Evolutionary conservation across 2,113 vertebrate genomes (phyloP).

Genomic region (Circaetus cinerascens): DNA sequence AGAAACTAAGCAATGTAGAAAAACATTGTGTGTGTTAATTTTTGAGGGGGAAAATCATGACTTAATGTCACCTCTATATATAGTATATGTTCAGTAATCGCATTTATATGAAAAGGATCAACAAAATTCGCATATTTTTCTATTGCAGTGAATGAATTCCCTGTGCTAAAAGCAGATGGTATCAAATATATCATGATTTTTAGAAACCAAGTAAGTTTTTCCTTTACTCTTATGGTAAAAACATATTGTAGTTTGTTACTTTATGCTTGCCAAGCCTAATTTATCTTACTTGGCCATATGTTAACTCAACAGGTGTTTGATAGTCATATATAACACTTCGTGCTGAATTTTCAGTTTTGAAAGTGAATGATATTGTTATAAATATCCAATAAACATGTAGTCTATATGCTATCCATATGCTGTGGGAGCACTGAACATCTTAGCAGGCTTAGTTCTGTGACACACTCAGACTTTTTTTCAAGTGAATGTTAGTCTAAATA

Average conservation of each 20-base stretch:
- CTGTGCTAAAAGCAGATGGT: constrained; percentile 96
- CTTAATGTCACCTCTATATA: not conserved
- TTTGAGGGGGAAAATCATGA: not conserved
- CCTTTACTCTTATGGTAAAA: not conserved
- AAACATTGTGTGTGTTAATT: not conserved
- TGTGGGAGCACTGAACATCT: not conserved
- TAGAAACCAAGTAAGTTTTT: constrained; percentile 89
- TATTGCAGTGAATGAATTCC: constrained; percentile 93
- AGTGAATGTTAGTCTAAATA: not conserved
- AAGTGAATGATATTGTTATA: not conserved
- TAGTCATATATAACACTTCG: not conserved
- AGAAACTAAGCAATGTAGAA: not conserved
- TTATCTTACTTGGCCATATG: not conserved
- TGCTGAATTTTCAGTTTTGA: not conserved
- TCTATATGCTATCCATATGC: not conserved
- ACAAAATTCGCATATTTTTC: not conserved
- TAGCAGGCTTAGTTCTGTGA: not conserved
- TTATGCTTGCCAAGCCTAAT: not conserved
- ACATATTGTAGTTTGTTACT: not conserved
- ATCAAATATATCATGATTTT: constrained; percentile 99
- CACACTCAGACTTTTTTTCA: not conserved
- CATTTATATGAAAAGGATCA: not conserved
- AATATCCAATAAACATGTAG: not conserved
- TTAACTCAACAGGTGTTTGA: constrained; percentile 5
- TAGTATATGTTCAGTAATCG: not conserved